These are phyloP conservation scores for Orgyia antiqua DNA, from an alignment of 2,888 invertebrate genomes.

Conservation along the genomic window DNA sequence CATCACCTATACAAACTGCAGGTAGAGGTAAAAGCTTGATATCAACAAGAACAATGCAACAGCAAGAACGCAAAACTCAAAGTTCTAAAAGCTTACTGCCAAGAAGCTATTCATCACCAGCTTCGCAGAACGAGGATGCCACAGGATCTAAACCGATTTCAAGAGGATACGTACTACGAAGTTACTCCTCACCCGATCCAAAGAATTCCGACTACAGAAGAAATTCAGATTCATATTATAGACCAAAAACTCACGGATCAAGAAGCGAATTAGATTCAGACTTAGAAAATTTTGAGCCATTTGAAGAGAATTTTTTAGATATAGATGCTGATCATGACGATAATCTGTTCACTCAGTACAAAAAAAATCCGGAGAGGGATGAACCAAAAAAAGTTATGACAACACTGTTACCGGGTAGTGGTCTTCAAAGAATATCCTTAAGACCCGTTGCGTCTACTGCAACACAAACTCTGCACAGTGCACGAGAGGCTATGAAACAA, in stretches of 20 bases:
- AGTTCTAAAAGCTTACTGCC: slow-evolving; percentile 51
- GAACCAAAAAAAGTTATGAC: slow-evolving; percentile 60
- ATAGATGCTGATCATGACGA: slow-evolving; percentile 64
- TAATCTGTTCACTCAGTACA: slow-evolving; percentile 40
- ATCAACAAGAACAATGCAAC: slow-evolving; percentile 57
- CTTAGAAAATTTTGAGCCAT: slow-evolving; percentile 63
- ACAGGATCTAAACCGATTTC: slow-evolving; percentile 22
- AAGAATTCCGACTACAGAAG: slow-evolving; percentile 50
- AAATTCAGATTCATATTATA: slow-evolving; percentile 56
- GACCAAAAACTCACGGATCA: slow-evolving; percentile 54
- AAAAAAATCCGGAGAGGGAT: slow-evolving; percentile 50
- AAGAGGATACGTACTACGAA: slow-evolving; percentile 51
- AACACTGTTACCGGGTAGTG: slow-evolving; percentile 61
- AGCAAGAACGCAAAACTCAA: slow-evolving; percentile 53
- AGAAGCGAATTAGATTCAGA: slow-evolving; percentile 63
- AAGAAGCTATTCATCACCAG: slow-evolving; percentile 64
- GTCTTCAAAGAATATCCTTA: slow-evolving; percentile 57
- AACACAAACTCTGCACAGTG: slow-evolving; percentile 40
- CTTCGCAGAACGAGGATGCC: slow-evolving; percentile 45
- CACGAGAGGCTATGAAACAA: slow-evolving; percentile 47
- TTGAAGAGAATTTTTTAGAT: slow-evolving; percentile 64
- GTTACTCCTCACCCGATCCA: slow-evolving; percentile 62
- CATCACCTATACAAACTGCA: slow-evolving; percentile 32
- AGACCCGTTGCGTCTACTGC: slow-evolving; percentile 50
- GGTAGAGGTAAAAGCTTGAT: slow-evolving; percentile 58